Conservation (phyloP, 2,113 vertebrate genomes). For the Gallinago paraguaiae region DNA sequence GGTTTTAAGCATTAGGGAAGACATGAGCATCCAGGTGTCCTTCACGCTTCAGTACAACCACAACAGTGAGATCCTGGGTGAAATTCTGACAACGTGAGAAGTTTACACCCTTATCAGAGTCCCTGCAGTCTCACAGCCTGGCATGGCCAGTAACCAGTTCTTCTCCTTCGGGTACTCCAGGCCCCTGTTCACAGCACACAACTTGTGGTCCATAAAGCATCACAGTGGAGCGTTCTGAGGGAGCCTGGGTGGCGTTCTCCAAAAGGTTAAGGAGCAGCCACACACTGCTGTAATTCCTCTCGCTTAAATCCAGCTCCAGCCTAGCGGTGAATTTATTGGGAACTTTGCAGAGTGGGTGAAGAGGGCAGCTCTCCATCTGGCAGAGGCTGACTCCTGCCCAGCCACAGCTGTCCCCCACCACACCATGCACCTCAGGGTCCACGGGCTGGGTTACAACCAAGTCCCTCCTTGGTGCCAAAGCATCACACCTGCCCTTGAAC, state of each 20-base stretch:
- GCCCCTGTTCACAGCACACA: background rate
- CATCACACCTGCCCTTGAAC: background rate
- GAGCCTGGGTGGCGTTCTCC: background rate
- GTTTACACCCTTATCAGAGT: background rate
- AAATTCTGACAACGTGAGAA: background rate
- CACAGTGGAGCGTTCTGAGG: background rate
- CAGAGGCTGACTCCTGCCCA: background rate
- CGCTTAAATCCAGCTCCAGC: background rate
- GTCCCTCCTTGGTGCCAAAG: fast-evolving
- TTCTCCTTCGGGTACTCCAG: background rate
- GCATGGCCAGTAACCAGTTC: background rate
- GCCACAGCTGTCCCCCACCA: background rate
- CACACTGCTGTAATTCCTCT: background rate
- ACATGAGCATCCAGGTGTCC: background rate
- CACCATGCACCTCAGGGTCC: background rate
- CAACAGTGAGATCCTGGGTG: background rate
- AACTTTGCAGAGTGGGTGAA: background rate
- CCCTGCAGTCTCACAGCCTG: background rate
- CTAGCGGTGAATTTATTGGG: background rate
- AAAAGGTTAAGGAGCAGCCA: background rate
- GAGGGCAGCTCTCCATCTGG: background rate
- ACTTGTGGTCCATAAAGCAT: background rate
- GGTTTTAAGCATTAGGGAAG: background rate
- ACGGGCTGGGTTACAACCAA: background rate
- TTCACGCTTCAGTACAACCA: background rate